Percentiles rank a stretch among this genome's conserved stretches.
These are phyloP conservation scores for Pollenia griseotomentosa DNA, from an alignment of 2,888 invertebrate species.

Conservation along the genomic window DNA sequence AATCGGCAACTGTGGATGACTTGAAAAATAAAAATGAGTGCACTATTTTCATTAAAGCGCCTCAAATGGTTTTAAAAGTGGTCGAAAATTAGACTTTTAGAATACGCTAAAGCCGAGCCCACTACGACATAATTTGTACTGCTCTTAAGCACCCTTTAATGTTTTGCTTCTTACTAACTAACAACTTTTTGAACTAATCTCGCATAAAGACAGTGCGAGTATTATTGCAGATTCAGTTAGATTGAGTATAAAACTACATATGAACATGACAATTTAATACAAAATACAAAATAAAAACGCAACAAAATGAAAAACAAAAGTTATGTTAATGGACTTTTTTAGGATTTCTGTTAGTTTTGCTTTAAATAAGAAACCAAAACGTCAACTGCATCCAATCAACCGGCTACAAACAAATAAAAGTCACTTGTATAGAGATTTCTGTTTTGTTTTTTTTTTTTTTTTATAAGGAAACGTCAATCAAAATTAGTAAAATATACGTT, in stretches of 20 bases:
- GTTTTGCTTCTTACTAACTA: not conserved
- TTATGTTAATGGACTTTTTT: conserved; percentile 62
- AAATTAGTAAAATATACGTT: conserved; percentile 61
- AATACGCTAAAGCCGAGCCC: too few species aligned
- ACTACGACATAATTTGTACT: not conserved
- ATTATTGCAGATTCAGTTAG: conserved; percentile 2
- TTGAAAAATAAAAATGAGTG: too few species aligned
- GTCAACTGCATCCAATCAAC: conserved; percentile 53
- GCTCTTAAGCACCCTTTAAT: not conserved
- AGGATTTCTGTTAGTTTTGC: conserved; percentile 37
- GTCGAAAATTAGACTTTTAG: too few species aligned
- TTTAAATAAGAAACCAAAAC: conserved; percentile 51
- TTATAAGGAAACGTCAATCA: conserved; percentile 72
- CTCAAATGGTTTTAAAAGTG: too few species aligned
- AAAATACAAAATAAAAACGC: conserved; percentile 28
- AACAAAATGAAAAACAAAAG: conserved; percentile 51
- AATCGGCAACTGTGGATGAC: too few species aligned
- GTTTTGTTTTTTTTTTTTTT: conserved; percentile 8
- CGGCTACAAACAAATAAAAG: conserved; percentile 23
- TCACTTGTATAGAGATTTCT: conserved; percentile 57
- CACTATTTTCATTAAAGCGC: too few species aligned
- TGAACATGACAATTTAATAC: conserved; percentile 66
- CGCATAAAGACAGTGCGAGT: not conserved
- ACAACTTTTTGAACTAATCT: not conserved
- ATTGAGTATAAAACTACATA: conserved; percentile 43